Base-by-base conservation (phyloP, 2,797 vertebrate genomes). In the Emydoidea blandingii region DNA sequence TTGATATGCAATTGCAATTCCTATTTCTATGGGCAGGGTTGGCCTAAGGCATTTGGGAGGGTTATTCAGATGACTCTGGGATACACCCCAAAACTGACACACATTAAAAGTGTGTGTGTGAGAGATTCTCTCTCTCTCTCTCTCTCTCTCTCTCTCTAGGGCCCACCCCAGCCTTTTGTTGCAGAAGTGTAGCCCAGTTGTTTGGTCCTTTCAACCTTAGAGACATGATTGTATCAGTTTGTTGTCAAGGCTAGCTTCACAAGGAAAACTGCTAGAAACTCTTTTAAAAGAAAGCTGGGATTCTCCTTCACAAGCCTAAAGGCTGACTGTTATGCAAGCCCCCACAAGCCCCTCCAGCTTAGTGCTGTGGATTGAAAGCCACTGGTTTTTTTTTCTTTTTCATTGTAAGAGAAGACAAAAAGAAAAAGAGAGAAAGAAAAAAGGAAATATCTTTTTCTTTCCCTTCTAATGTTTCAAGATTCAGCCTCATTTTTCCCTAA, bases 311-410 rank as follows among this genome's bases (percentile, higher is more conserved):
- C 84, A 89, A 62, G 10, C 0, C 91, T 87, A 79, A 41, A 79
- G 34, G 82, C 87, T 76, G 94, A 5, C 2, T 92, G 41, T 92
- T 91, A 44, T 50, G 44, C 29, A 47, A 78, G 56, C 50, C 16
- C 44, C 79, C 25, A 2, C 25, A 76, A 86, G 59, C 82, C 54
- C 82, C 79, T 92, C 9, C 31, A 80, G 86, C 79, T 96, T 96
- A 49, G 16, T 95, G 91, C 72, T 96, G 12, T 81, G 85, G 94
- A 94, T 94, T 91, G 87, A 97, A 98, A 96, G 76, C 86, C 87
- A 78, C 90, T 94, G 93, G 95, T 34, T 95, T 90, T 95, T 92
- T 91, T 65, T 93, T 95, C 16, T 92, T 68, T 93, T 94, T 97
- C 87, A 83, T 94, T 93, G 81, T 11, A 80, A 81, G 34, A 89